Base-by-base conservation (phyloP, 2,113 vertebrate species). In the Ciconia maguari region DNA sequence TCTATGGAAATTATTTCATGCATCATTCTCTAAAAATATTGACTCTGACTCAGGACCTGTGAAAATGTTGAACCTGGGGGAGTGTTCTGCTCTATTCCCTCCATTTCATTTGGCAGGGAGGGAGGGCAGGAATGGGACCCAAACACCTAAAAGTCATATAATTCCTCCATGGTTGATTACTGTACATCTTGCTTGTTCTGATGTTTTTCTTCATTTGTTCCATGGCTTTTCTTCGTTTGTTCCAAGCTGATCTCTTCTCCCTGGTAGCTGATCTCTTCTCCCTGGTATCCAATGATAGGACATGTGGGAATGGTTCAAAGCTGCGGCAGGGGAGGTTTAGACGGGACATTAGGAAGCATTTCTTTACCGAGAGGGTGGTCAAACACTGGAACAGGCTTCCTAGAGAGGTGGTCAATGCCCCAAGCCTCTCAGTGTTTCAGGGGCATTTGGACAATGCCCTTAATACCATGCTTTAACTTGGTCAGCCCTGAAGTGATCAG, bases 251-350 rank as follows among this genome's bases (percentile, higher is more conserved):
- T n/a, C 24, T 62, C 9, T 66, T 80, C 36, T 77, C 27, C 44
- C 44, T 46, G 44, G 44, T 46, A 68, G 51, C 22, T 85, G 9
- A 26, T n/a, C 24, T 62, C 11, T 66, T 80, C 36, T 81, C 24
- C 10, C 24, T 54, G 55, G 9, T 75, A 25, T 34, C 8, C 42
- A 54, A 32, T 38, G 29, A 19, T 10, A 58, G 30, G 36, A 19
- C 0, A 0, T 1, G 2, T 85, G 42, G 57, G 51, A 92, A 34
- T 58, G 48, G 26, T 57, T 81, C 65, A 51, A 19, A 74, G 44
- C 24, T 76, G 52, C 2, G 1, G 9, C 30, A 36, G 30, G 19
- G 16, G 12, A 36, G 11, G 7, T 62, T 90, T 66, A 81, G 34
- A 34, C 30, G 42, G 36, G 27, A 25, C 7, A 2, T 46, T 10